These are phyloP conservation scores for Macaca fascicularis DNA, from an alignment of 2,113 vertebrate species.

Conservation along the genomic window DNA sequence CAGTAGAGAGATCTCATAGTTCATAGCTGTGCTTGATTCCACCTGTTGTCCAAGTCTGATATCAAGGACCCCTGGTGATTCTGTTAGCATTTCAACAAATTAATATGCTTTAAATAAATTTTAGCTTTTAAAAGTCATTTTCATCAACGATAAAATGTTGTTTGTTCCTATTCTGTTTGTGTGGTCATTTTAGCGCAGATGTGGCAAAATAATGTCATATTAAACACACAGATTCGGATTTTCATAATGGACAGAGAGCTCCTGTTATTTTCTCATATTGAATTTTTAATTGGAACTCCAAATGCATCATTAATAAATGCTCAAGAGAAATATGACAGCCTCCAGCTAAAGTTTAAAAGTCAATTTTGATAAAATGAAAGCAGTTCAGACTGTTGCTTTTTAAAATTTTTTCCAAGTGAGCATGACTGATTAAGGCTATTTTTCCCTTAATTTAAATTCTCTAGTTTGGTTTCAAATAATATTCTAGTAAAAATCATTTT, in stretches of 20 bases:
- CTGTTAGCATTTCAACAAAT: background rate
- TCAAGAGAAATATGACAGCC: constrained; percentile 1
- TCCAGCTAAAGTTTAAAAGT: constrained; percentile 46
- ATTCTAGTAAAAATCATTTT: background rate
- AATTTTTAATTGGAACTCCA: constrained; percentile 55
- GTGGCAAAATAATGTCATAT: background rate
- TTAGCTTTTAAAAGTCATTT: background rate
- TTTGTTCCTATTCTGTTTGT: background rate
- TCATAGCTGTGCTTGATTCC: background rate
- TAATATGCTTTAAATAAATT: background rate
- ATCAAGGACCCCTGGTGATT: background rate
- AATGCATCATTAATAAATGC: constrained; percentile 29
- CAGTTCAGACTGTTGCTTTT: background rate
- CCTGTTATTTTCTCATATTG: constrained; percentile 1
- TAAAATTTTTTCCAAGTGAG: background rate
- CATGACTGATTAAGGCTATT: background rate
- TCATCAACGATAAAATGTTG: background rate
- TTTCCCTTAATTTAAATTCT: constrained; percentile 5
- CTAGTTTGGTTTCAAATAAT: background rate
- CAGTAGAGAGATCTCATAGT: background rate
- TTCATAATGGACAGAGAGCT: background rate
- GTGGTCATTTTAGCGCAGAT: background rate
- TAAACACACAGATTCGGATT: background rate
- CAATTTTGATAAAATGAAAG: constrained; percentile 41
- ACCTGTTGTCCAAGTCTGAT: background rate